Evolutionary conservation across 2,113 vertebrate species (phyloP).

Genomic region (Vulpes lagopus): DNA sequence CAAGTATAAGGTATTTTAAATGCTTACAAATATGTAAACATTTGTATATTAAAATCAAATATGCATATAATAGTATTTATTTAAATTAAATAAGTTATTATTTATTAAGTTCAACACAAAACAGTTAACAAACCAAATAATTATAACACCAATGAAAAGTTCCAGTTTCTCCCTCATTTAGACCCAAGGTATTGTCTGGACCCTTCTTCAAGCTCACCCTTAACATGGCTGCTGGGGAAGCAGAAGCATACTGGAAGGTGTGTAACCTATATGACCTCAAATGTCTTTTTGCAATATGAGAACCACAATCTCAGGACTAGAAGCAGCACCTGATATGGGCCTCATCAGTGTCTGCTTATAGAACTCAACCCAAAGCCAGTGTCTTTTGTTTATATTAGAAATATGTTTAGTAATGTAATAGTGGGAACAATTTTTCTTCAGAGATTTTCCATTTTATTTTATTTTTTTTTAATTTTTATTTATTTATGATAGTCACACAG

Average conservation of each 20-base stretch:
- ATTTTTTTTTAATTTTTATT: too few species aligned
- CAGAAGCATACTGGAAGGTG: not conserved
- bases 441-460: not conserved
- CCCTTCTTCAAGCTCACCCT: not conserved
- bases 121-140: not conserved
- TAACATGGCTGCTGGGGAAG: not conserved
- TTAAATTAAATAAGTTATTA: not conserved
- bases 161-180: not conserved
- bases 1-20: slow-evolving; percentile 19
- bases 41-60: not conserved
- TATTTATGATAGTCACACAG: too few species aligned
- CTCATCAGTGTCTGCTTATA: not conserved
- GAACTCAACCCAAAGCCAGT: not conserved
- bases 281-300: not conserved
- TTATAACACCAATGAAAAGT: not conserved
- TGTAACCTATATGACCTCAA: not conserved
- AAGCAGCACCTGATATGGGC: not conserved
- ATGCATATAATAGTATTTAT: not conserved
- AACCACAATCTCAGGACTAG: not conserved
- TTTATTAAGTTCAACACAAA: not conserved
- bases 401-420: not conserved
- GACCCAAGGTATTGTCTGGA: not conserved
- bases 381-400: not conserved
- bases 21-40: not conserved
- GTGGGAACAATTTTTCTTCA: not conserved